Base-by-base conservation (phyloP, 2,888 invertebrate species). In the Diaphora mendica region DNA sequence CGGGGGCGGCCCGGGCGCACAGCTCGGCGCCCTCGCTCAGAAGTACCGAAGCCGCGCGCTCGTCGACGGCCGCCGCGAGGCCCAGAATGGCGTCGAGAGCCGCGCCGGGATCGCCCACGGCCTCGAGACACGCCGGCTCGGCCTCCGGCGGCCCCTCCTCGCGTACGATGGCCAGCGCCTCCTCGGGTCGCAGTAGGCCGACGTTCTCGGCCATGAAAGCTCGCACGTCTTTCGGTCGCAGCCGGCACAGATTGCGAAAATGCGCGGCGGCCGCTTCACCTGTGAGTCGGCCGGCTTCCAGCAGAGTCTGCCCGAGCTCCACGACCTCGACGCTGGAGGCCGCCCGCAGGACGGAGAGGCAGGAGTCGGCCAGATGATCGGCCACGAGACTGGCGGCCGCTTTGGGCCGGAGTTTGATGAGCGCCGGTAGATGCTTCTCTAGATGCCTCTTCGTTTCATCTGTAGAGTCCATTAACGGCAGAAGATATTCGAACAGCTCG, bases 91-190 rank as follows among this genome's bases (percentile, higher is more conserved):
- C 89, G 62, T 93, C 91, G 33, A 95, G 89, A 35, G 95, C 96
- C 23, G 87, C 93, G 70, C 84, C 81, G 64, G 91, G 87, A 81
- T 95, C 96, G 35, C 96, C 95, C 65, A 88, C 87, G 51, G 94
- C 92, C 82, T 95, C 96, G 55, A 95, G 88, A 75, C 95, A 95
- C 35, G 80, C 71, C 35, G 95, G 91, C 83, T 93, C 95, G 8
- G 95, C 95, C 35, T 91, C 90, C 26, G 75, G 76, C 11, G 90
- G 89, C 3, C 90, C 91, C 62, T 86, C 82, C 73, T 90, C 90
- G 44, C 88, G 89, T 64, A 95, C 90, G 26, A 91, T 85, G 8
- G 82, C 81, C 30, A 95, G 85, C 51, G 95, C 95, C 30, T 93
- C 92, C 81, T 95, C 95, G 20, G 95, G 96, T 0, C 93, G 89